Conservation (phyloP, 2,113 vertebrate species). For the Felis chaus region DNA sequence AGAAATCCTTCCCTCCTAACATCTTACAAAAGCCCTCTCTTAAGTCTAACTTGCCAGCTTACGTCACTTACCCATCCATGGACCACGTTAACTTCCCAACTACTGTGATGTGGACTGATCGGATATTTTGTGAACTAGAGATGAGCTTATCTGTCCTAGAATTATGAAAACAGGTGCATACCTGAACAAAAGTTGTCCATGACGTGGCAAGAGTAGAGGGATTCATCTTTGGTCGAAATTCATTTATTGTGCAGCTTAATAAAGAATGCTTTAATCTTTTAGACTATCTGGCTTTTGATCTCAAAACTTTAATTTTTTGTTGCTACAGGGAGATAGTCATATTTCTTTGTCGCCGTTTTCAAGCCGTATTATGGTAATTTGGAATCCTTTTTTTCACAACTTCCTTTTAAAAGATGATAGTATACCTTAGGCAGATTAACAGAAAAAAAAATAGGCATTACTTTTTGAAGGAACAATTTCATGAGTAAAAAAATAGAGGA, state of each 20-base stretch:
- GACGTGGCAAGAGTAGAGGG: background rate
- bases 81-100: background rate
- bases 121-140: background rate
- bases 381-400: background rate
- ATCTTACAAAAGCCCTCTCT: background rate
- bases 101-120: background rate
- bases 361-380: background rate
- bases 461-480: constrained; percentile 11
- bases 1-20: background rate
- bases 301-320: constrained; percentile 7
- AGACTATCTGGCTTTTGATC: background rate
- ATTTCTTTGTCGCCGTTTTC: background rate
- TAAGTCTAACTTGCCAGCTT: background rate
- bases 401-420: constrained; percentile 20
- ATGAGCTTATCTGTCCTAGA: background rate
- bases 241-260: background rate
- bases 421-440: background rate
- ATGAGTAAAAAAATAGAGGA: background rate
- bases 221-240: background rate
- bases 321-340: background rate
- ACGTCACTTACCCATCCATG: background rate
- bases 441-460: background rate
- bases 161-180: background rate
- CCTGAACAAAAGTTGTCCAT: background rate
- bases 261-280: background rate